phyloP scores from a whole-genome alignment of 1,140 invertebrate species.

The Meloidogyne hapla region DNA sequence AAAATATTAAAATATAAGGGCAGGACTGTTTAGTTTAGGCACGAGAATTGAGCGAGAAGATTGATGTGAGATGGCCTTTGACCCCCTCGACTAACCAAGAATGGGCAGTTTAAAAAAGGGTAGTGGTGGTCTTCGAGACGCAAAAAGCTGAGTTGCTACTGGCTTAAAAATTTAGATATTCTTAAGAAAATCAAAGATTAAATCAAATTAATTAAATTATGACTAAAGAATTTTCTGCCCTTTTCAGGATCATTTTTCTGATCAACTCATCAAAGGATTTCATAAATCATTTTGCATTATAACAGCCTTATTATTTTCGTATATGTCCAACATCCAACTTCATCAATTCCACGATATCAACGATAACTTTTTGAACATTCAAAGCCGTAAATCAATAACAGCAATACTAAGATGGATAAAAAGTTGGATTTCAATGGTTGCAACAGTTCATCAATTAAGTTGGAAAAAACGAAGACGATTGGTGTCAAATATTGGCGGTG shows the following conservation, averaged over 20 bases:
- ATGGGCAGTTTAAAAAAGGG: neutral
- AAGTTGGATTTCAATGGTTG: neutral
- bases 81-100: neutral
- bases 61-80: neutral
- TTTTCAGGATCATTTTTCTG: neutral
- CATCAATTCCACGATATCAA: neutral
- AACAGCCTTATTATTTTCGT: neutral
- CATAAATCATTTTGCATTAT: neutral
- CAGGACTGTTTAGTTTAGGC: neutral
- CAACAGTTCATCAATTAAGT: neutral
- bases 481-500: neutral
- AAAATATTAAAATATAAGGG: neutral
- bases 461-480: constrained; percentile 5
- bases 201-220: too few species aligned
- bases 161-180: too few species aligned
- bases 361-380: neutral
- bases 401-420: neutral
- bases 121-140: neutral
- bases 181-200: too few species aligned
- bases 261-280: neutral
- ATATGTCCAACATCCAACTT: neutral
- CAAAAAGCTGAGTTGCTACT: too few species aligned
- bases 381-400: neutral
- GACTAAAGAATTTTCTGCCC: too few species aligned
- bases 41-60: neutral